phyloP scores from a whole-genome alignment of 2,888 invertebrate species.

The Branchipolynoe longqiensis region DNA sequence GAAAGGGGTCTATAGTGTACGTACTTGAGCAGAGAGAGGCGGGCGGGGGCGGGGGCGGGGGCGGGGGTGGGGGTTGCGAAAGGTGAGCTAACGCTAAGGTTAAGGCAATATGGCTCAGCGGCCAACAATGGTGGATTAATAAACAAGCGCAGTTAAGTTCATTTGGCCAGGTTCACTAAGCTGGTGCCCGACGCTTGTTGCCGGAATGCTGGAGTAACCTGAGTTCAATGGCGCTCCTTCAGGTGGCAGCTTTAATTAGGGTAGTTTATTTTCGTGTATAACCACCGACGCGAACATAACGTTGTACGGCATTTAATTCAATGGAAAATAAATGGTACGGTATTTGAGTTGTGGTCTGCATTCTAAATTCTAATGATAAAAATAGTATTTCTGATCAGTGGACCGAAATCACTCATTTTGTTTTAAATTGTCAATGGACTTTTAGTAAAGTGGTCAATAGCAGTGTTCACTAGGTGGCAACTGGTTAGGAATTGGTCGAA shows the following conservation, averaged over 20 bases:
- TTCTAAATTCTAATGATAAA: too few species aligned
- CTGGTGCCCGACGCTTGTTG: neutral
- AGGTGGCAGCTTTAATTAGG: too few species aligned
- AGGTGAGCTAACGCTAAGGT: neutral
- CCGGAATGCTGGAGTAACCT: neutral
- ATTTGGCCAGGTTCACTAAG: constrained; percentile 5
- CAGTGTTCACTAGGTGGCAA: neutral
- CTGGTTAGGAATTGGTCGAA: constrained; percentile 1
- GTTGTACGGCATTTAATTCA: too few species aligned
- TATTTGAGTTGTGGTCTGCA: too few species aligned
- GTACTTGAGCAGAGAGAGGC: neutral
- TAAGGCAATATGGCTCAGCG: constrained; percentile 27
- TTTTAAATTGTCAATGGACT: too few species aligned
- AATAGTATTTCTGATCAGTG: too few species aligned
- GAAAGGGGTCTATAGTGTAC: neutral
- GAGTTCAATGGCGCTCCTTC: neutral
- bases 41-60: neutral
- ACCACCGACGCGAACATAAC: too few species aligned
- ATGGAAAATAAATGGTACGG: too few species aligned
- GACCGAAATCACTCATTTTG: too few species aligned
- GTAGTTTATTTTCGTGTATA: too few species aligned
- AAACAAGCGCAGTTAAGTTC: constrained; percentile 23
- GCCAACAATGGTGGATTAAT: neutral
- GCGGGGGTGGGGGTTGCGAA: too few species aligned
- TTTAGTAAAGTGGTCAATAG: too few species aligned